Evolutionary conservation across 2,888 invertebrate species (phyloP), one percentile per base, ranked within the genome.

Genomic region (Nezara viridula): DNA sequence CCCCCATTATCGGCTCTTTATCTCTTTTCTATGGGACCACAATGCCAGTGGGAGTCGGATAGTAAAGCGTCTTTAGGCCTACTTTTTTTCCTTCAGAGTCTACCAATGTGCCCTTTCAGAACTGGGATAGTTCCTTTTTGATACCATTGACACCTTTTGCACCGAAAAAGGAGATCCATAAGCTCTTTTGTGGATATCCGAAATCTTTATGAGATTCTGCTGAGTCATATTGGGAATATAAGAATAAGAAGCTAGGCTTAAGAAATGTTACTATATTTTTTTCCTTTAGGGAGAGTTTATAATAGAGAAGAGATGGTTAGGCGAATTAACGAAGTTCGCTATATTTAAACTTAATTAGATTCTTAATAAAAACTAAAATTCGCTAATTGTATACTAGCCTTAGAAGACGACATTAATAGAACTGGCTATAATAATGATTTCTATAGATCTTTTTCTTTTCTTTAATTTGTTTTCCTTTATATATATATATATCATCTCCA

Each of bases 11-110:
- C n/a, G 44, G 24, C 40, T 7, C 81, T 81, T 81, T 81, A 81
- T 81, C 81, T 81, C 21, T n/a, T 81, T 81, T 81, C 81, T 81
- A 81, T 81, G 81, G 81, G 44, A 44, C 44, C 81, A 73, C 66
- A 73, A 73, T 37, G 37, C 66, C 12, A 3, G 44, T 81, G 12
- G 44, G 81, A 81, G 81, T n/a, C 6, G 66, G 81, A 40, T 81
- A 47, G 24, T 81, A n/a, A 44, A 44, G 14, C 73, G 37, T 37
- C 37, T 73, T 27, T 37, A 6, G 19, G 32, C 27, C 19, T 27
- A 32, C 19, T 81, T 81, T 81, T 81, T 77, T 77, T 40, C 24
- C 40, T 73, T 37, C 3, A 19, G 32, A 24, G 9, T 47, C 16
- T 81, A n/a, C n/a, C 24, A 81, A 2, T 44, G 14, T n/a, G 9